phyloP scores from a whole-genome alignment of 1,140 invertebrate genomes.

The Zaprionus africanus region DNA sequence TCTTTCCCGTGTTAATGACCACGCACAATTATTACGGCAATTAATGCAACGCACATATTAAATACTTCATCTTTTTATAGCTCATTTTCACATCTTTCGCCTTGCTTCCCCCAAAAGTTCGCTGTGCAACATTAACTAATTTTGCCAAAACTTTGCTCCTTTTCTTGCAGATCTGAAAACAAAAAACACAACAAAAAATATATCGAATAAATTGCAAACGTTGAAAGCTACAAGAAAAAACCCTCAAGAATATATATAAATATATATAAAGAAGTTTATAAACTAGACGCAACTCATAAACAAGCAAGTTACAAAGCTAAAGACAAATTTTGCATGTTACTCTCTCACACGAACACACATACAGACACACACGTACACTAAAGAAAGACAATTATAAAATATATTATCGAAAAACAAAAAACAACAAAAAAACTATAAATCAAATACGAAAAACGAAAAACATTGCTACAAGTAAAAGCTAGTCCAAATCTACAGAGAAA shows the following conservation, averaged over 20 bases:
- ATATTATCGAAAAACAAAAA: conserved; percentile 46
- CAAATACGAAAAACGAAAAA: conserved; percentile 37
- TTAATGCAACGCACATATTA: neutral
- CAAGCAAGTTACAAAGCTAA: conserved; percentile 32
- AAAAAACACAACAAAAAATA: neutral
- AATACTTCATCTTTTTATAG: neutral
- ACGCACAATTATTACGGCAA: no score
- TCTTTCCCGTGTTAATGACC: neutral
- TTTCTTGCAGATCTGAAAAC: conserved; percentile 46
- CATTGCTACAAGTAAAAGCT: conserved; percentile 69
- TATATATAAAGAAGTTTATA: conserved; percentile 15
- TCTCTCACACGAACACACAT: conserved; percentile 20
- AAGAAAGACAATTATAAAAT: conserved; percentile 54
- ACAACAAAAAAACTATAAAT: conserved; percentile 27
- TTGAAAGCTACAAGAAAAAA: conserved; percentile 43
- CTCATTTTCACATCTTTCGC: neutral
- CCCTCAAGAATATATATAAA: conserved; percentile 27
- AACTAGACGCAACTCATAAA: conserved; percentile 43
- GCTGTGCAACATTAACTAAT: neutral
- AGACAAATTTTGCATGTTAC: conserved; percentile 59
- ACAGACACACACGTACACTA: conserved; percentile 32
- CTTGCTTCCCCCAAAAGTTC: neutral
- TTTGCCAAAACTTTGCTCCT: conserved; percentile 8
- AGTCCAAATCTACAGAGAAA: conserved; percentile 74
- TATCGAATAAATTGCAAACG: conserved; percentile 35